Conservation (phyloP, 2,797 vertebrate species). For the Fistularia tabacaria region DNA sequence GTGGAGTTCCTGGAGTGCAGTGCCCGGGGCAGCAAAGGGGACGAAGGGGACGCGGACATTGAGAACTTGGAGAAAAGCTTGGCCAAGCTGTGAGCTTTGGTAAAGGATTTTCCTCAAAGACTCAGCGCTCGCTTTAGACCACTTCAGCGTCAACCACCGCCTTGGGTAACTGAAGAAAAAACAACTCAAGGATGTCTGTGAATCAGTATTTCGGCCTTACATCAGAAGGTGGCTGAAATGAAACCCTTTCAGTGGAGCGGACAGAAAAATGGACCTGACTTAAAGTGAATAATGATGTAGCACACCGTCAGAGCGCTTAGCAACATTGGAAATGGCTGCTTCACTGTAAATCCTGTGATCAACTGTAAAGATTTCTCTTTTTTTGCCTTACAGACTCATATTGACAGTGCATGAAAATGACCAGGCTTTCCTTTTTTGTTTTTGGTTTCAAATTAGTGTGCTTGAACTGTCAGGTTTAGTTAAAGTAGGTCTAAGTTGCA, state of each 20-base stretch:
- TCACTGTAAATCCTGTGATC: slow-evolving; percentile 16
- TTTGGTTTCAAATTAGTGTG: not conserved
- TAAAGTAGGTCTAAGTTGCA: not conserved
- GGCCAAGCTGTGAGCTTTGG: slow-evolving; percentile 74
- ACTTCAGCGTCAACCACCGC: slow-evolving; percentile 7
- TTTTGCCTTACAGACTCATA: not conserved
- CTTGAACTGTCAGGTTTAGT: no score
- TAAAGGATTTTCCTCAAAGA: slow-evolving; percentile 9
- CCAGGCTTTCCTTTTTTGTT: not conserved
- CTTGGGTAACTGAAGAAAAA: not conserved
- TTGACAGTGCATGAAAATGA: no score
- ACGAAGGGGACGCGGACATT: slow-evolving; percentile 77
- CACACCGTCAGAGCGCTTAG: slow-evolving; percentile 15
- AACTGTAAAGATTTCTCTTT: not conserved
- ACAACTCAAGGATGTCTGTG: slow-evolving; percentile 15
- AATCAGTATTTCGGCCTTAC: not conserved
- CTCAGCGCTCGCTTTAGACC: slow-evolving; percentile 4
- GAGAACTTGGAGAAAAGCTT: slow-evolving; percentile 84
- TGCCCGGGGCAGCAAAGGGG: slow-evolving; percentile 80
- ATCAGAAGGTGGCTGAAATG: no score
- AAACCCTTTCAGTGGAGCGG: no score
- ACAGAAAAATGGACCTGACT: not conserved
- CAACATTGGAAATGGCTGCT: slow-evolving; percentile 26
- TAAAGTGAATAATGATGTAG: slow-evolving; percentile 2
- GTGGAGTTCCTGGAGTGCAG: slow-evolving; percentile 95